phyloP scores from a whole-genome alignment of 2,113 vertebrate species.

The Apteryx owenii region DNA sequence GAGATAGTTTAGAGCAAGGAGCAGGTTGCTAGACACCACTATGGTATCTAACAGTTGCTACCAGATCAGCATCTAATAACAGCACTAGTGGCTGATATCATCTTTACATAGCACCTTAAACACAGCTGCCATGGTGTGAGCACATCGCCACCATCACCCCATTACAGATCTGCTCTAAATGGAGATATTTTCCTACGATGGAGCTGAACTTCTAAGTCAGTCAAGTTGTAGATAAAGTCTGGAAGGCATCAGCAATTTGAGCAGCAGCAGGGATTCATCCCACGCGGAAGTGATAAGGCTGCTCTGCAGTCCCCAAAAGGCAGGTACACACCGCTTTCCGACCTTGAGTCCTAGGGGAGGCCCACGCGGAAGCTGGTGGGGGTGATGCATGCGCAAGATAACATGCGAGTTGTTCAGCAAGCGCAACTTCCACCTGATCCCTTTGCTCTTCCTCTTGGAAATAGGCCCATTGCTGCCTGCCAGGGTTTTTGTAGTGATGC shows the following conservation, averaged over 20 bases:
- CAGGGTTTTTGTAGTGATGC: neutral
- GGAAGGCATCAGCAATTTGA: neutral
- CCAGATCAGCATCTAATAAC: neutral
- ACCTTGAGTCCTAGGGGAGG: neutral
- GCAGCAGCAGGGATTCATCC: neutral
- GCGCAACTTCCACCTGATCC: neutral
- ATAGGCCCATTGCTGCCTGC: neutral
- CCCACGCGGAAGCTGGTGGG: neutral
- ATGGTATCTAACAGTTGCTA: rapidly evolving
- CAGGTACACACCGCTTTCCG: neutral
- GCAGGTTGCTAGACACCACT: rapidly evolving
- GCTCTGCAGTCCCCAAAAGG: neutral
- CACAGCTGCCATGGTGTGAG: neutral
- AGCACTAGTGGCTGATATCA: neutral
- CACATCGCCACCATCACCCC: neutral
- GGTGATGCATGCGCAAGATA: rapidly evolving
- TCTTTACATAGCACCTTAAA: neutral
- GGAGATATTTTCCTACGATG: neutral
- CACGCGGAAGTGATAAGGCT: neutral
- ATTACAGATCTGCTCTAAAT: neutral
- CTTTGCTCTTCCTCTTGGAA: neutral
- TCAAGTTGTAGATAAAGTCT: neutral
- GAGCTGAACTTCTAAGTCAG: neutral
- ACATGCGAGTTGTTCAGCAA: neutral
- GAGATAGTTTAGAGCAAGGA: neutral